Conservation (phyloP, 2,888 invertebrate species). For the Camponotus fellah region DNA sequence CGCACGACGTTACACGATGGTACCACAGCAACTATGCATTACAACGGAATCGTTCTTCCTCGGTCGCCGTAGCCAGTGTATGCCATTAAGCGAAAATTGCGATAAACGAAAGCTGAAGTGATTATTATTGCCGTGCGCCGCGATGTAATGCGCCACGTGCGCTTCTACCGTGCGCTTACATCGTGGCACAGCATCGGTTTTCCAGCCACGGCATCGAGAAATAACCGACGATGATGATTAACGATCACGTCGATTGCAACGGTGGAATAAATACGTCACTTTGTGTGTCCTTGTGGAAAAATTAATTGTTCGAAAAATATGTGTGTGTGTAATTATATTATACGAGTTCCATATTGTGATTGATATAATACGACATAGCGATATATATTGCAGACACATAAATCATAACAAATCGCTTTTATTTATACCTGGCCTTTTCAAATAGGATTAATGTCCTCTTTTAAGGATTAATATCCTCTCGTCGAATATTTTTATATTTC, state of each 20-base stretch:
- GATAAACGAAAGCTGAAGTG: slow-evolving; percentile 33
- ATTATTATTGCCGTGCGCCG: neutral
- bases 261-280: neutral
- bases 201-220: slow-evolving; percentile 3
- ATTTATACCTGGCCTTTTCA: neutral
- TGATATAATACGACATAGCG: neutral
- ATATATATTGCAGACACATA: neutral
- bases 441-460: neutral
- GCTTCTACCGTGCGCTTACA: neutral
- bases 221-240: slow-evolving; percentile 20
- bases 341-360: neutral
- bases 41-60: neutral
- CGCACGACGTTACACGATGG: neutral
- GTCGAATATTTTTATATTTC: neutral
- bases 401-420: slow-evolving; percentile 16
- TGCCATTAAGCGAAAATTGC: slow-evolving; percentile 23
- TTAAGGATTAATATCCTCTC: too few relatives aligned
- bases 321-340: neutral
- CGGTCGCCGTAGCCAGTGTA: neutral
- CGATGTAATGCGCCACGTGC: slow-evolving; percentile 19
- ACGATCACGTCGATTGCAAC: neutral
- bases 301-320: neutral
- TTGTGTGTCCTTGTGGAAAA: neutral
- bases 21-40: neutral
- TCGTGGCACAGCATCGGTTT: neutral